Evolutionary conservation across 1,140 invertebrate species (phyloP).

Genomic region (Drosophila pandora): DNA sequence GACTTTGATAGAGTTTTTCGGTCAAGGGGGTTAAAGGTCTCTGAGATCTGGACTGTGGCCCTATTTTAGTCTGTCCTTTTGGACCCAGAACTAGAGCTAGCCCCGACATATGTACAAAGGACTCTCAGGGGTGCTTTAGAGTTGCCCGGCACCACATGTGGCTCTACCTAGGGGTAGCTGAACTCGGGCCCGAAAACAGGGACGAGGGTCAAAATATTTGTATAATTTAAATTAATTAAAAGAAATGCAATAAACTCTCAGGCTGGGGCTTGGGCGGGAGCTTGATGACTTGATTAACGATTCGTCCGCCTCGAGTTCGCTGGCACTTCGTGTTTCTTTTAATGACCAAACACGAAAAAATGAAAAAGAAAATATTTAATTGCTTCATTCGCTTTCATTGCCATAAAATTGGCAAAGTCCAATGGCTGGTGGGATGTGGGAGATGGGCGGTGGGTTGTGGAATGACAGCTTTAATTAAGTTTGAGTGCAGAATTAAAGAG

Average conservation of each 20-base stretch:
- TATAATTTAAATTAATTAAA: constrained; percentile 81
- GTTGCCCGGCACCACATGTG: background rate
- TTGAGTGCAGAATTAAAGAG: constrained; percentile 65
- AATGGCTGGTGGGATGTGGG: background rate
- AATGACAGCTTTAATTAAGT: constrained; percentile 60
- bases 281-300: constrained; percentile 78
- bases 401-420: constrained; percentile 43
- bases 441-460: background rate
- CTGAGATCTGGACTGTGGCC: background rate
- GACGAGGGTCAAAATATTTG: constrained; percentile 40
- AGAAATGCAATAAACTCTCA: constrained; percentile 70
- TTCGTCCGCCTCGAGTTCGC: constrained; percentile 49
- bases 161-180: constrained; percentile 25
- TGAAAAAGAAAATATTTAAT: constrained; percentile 61
- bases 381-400: constrained; percentile 40
- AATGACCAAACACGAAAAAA: constrained; percentile 50
- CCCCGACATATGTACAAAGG: constrained; percentile 29
- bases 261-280: background rate
- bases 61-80: constrained; percentile 15
- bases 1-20: too few species aligned
- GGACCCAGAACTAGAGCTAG: constrained; percentile 2
- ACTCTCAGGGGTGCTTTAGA: constrained; percentile 41
- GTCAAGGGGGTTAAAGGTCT: background rate
- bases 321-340: constrained; percentile 69
- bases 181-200: background rate